A percentile compares a stretch with the other conserved stretches of the same genome.
Conservation (phyloP, 2,888 invertebrate species). For the Arge pagana region DNA sequence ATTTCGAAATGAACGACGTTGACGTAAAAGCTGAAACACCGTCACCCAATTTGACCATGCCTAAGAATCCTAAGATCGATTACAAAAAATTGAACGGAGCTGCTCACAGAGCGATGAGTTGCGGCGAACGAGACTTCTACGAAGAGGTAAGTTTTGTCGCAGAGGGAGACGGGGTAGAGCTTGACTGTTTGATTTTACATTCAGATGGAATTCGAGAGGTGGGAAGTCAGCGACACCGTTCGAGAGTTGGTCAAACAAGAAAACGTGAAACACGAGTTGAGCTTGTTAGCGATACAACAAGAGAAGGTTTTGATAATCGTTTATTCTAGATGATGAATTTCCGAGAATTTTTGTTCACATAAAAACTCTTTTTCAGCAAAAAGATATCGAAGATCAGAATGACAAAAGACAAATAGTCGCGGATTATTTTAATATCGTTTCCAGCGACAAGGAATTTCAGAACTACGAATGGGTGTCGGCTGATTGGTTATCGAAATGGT, state of each 20-base stretch:
- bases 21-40: too few species aligned
- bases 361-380: slow-evolving; percentile 41
- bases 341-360: background rate
- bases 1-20: too few species aligned
- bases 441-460: slow-evolving; percentile 32
- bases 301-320: slow-evolving; percentile 42
- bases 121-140: slow-evolving; percentile 47
- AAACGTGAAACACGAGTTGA: slow-evolving; percentile 50
- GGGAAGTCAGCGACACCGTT: slow-evolving; percentile 50
- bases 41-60: too few species aligned
- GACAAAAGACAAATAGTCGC: slow-evolving; percentile 51
- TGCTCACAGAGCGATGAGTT: slow-evolving; percentile 53
- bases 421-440: slow-evolving; percentile 48
- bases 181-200: slow-evolving; percentile 2
- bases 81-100: slow-evolving; percentile 48
- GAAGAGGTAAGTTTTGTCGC: slow-evolving; percentile 40
- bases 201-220: slow-evolving; percentile 50
- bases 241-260: slow-evolving; percentile 50
- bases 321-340: background rate
- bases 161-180: background rate
- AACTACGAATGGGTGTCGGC: slow-evolving; percentile 61
- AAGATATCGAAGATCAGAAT: slow-evolving; percentile 52
- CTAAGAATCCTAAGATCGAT: slow-evolving; percentile 32
- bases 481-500: slow-evolving; percentile 63
- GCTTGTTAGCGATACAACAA: slow-evolving; percentile 49